These are phyloP conservation scores for Malurus melanocephalus DNA, from an alignment of 2,113 vertebrate species.

Conservation along the genomic window DNA sequence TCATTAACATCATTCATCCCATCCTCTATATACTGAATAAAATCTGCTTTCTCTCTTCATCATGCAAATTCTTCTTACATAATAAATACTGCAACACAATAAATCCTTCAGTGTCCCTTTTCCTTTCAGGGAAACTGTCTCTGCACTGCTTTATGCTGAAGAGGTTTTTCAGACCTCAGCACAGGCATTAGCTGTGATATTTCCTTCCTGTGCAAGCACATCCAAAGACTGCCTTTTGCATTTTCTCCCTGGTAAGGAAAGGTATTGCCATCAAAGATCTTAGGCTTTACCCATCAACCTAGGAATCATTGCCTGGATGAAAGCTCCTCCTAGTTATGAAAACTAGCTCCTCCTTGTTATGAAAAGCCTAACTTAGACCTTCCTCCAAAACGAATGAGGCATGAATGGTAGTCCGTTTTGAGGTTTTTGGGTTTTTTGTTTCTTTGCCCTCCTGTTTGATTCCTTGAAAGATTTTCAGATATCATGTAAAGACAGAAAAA, in stretches of 20 bases:
- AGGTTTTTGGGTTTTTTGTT: background rate
- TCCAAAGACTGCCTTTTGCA: background rate
- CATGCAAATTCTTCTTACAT: constrained; percentile 33
- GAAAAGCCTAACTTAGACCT: background rate
- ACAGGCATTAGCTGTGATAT: background rate
- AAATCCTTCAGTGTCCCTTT: background rate
- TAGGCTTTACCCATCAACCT: background rate
- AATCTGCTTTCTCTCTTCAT: constrained; percentile 29
- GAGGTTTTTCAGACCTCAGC: constrained; percentile 12
- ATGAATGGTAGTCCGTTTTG: background rate
- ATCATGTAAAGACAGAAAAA: background rate
- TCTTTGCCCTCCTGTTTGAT: background rate
- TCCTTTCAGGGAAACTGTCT: background rate
- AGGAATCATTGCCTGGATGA: background rate
- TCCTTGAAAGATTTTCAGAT: background rate
- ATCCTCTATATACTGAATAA: background rate
- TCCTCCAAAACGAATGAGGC: background rate
- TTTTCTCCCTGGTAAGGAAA: background rate
- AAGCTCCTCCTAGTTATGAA: background rate
- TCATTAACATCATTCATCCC: constrained; percentile 34
- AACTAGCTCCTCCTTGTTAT: background rate
- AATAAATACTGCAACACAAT: constrained; percentile 8
- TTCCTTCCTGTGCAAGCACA: background rate
- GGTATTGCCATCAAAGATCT: background rate
- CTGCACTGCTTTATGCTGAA: background rate